Evolutionary conservation across 1,140 invertebrate genomes (phyloP).

Genomic region (Orius laevigatus): DNA sequence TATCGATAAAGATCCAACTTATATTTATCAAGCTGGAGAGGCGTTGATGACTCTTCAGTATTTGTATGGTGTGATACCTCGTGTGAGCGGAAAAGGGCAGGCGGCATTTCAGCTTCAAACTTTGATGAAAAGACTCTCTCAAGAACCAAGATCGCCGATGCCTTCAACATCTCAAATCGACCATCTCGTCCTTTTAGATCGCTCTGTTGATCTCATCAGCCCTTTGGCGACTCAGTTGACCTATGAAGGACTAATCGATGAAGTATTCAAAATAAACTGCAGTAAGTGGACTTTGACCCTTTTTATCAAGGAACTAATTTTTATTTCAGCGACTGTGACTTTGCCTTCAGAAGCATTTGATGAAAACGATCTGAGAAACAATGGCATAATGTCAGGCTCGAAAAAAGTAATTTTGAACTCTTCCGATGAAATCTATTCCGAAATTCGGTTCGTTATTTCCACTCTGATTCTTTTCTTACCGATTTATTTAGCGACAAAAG

Average conservation of each 20-base stretch:
- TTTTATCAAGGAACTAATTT: neutral
- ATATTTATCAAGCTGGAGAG: conserved; percentile 73
- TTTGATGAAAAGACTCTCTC: conserved; percentile 60
- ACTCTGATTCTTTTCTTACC: neutral
- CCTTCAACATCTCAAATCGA: conserved; percentile 54
- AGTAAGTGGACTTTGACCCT: no score
- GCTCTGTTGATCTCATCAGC: conserved; percentile 80
- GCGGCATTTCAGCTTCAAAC: conserved; percentile 80
- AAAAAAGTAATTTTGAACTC: conserved; percentile 83
- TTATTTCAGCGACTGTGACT: conserved; percentile 51
- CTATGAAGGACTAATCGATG: conserved; percentile 93
- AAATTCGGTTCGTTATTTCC: conserved; percentile 36
- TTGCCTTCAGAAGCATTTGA: conserved; percentile 73
- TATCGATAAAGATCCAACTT: conserved; percentile 76
- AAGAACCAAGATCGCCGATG: conserved; percentile 41
- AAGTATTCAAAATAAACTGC: conserved; percentile 59
- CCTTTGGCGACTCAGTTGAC: conserved; percentile 88
- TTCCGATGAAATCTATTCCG: conserved; percentile 72
- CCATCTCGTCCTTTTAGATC: conserved; percentile 73
- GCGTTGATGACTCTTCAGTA: conserved; percentile 72
- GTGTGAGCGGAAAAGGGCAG: conserved; percentile 77
- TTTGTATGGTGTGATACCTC: conserved; percentile 76
- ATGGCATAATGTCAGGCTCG: conserved; percentile 40
- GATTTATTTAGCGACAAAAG: conserved; percentile 60
- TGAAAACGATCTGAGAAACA: conserved; percentile 38